These are phyloP conservation scores for Cryptoblepharus egeriae DNA, from an alignment of 2,797 vertebrate genomes.

Conservation along the genomic window DNA sequence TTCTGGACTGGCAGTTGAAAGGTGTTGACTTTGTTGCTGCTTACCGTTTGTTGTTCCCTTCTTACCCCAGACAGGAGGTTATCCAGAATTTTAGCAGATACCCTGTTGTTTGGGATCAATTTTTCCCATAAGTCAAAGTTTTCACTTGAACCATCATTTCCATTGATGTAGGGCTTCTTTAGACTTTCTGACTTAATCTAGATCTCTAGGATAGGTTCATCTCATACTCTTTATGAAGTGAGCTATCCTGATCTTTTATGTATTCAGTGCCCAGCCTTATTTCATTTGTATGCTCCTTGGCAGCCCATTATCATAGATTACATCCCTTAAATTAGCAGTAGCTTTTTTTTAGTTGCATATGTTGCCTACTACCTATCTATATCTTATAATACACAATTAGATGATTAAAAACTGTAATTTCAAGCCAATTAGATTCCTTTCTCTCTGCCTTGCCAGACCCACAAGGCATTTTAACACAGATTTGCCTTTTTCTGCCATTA, in stretches of 20 bases:
- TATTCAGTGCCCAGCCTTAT: too few relatives aligned
- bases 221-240: background rate
- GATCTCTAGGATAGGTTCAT: background rate
- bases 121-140: background rate
- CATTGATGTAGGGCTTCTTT: background rate
- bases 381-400: too few relatives aligned
- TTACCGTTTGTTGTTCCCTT: background rate
- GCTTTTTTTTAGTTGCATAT: too few relatives aligned
- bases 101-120: background rate
- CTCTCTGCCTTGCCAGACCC: too few relatives aligned
- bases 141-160: background rate
- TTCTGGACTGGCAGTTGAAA: background rate
- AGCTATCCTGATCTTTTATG: background rate
- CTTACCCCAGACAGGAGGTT: background rate
- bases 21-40: background rate
- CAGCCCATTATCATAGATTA: too few relatives aligned
- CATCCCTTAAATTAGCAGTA: too few relatives aligned
- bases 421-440: too few relatives aligned
- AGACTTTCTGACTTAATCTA: background rate
- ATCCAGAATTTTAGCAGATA: background rate
- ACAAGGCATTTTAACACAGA: too few relatives aligned
- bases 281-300: too few relatives aligned
- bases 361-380: too few relatives aligned
- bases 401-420: too few relatives aligned
- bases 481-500: too few relatives aligned